Evolutionary conservation across 1,140 invertebrate genomes (phyloP), one percentile per base, ranked within the genome.

Genomic region (Drosophila pandora): DNA sequence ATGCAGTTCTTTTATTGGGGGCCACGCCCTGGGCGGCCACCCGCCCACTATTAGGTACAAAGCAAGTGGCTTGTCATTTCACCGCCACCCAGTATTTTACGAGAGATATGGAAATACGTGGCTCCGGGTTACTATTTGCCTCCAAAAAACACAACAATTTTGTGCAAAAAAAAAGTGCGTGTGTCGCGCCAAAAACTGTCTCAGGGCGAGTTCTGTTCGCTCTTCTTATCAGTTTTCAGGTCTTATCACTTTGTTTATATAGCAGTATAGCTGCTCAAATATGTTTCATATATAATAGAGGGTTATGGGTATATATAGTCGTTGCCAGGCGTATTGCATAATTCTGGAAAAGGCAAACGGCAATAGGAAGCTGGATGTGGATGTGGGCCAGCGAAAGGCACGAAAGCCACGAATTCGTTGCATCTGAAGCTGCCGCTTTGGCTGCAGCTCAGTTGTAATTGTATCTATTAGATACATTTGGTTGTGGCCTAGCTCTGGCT

Each of bases 241-340:
- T 57, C 82, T 85, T 85, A 85, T 85, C 81, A 45, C 67, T 53
- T 57, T 81, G 73, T 87, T 87, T 84, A 63, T 75, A 53, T 70
- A 83, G 80, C 43, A 17, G 13, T 45, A 21, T 13, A 10, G 49
- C 9, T 52, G 32, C 57, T 49, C 61, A 49, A 57, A 63, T 57
- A 41, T 76, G 32, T 64, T 65, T 8, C 49, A 47, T 55, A 30
- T 68, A 60, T 47, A 50, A 22, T 28, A 52, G 39, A 60, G 34
- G 41, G 37, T 53, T 79, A 65, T 55, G 32, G 28, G 48, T 79
- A 65, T 55, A 61, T 50, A 59, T 49, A 63, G 48, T 45, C 60
- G 55, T 75, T 47, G 50, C 50, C 45, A 53, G 22, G 68, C 41
- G 49, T 47, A 81, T 85, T 85, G 65, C 81, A 87, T 85, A 85